Percentiles rank a stretch among this genome's conserved stretches.
Evolutionary conservation across 2,797 vertebrate species (phyloP).

Genomic region (Merluccius polli): DNA sequence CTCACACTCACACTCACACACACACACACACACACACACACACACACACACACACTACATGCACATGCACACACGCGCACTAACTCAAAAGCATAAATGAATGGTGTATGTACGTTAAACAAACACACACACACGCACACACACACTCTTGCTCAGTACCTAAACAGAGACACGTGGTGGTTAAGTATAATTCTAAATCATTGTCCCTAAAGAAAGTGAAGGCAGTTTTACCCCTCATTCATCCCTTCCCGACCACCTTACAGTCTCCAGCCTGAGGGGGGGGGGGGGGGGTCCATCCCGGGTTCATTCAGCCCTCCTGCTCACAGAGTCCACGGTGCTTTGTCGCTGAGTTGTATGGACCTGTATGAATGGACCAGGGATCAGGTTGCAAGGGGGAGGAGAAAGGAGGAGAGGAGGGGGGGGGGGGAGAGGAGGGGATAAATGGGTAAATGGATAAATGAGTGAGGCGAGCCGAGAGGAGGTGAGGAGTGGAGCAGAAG

Average conservation of each 20-base stretch:
- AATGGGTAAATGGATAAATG: no score
- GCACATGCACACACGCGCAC: not conserved
- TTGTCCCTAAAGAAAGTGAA: not conserved
- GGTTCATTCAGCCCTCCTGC: slow-evolving; percentile 72
- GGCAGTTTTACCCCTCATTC: not conserved
- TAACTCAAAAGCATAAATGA: not conserved
- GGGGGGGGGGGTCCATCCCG: slow-evolving; percentile 25
- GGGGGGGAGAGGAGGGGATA: slow-evolving; percentile 10
- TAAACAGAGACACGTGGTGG: not conserved
- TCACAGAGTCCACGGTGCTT: slow-evolving; percentile 57
- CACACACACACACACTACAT: no score
- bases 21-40: no score
- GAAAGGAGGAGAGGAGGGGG: not conserved
- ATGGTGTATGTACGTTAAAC: no score
- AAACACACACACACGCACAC: no score
- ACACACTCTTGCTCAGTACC: not conserved
- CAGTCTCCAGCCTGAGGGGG: not conserved
- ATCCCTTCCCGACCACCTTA: not conserved
- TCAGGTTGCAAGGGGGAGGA: slow-evolving; percentile 59
- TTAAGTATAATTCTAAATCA: not conserved
- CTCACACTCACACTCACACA: no score
- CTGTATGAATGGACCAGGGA: slow-evolving; percentile 58
- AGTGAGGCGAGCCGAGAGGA: not conserved
- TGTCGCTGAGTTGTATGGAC: slow-evolving; percentile 56
- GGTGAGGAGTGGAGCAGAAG: not conserved